Base-by-base conservation (phyloP, 2,888 invertebrate genomes). In the Ashinkailepas kermadecensis region DNA sequence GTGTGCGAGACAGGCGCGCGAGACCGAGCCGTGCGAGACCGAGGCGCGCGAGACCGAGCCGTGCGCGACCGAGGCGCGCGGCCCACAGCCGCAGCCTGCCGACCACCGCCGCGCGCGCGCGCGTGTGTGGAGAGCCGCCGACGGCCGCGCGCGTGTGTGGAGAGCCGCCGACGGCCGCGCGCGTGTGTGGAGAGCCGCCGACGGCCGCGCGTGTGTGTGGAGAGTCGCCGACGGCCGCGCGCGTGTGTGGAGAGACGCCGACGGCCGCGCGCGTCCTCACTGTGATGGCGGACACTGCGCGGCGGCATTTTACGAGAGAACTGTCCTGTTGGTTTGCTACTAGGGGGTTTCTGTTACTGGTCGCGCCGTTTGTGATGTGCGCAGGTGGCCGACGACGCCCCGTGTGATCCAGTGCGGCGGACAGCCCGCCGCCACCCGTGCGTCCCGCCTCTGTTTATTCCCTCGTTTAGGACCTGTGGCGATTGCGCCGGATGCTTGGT, bases 381-480 rank as follows among this genome's bases (percentile, higher is more conserved):
- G 56, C 21, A 39, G 39, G 39, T 54, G 54, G 10, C 9, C 56
- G 54, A 8, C 65, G 74, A 21, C 56, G 74, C 21, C 18, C 54
- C 54, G 54, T 18, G 74, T 62, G 64, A 1, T n/a, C 64, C 64
- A n/a, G 64, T n/a, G 56, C 74, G 21, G 54, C 74, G 12, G 12
- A 64, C 64, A 10, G 70, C 39, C 23, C 70, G 70, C 39, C 70
- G 39, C 25, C 39, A 39, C 67, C 11, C 67, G 12, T 39, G 39
- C 10, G 54, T 12, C 74, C 18, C 59, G 59, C 70, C 70, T 23
- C 54, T 74, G 74, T 74, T 74, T 74, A 74, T 74, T 74, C 74
- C 74, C 74, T 54, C 21, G 21, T 56, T 56, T 54, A 74, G 74
- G 56, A 3, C 39, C 25, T 59, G 11, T 59, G 59, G 59, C 15